Evolutionary conservation across 2,113 vertebrate genomes (phyloP).

Genomic region (Charina bottae): DNA sequence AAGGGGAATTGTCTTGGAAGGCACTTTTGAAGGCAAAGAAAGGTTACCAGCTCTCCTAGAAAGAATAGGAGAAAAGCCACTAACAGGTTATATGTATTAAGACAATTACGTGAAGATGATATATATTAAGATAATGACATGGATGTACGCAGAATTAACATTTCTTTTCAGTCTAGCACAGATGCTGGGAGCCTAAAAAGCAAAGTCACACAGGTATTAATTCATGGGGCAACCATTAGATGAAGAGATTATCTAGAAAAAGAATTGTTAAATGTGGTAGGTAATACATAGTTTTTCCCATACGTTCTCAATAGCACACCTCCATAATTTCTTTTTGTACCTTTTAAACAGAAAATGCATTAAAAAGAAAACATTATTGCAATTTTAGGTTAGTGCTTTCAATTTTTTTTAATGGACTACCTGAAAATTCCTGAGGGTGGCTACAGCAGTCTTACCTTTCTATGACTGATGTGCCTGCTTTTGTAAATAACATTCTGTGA

Average conservation of each 20-base stretch:
- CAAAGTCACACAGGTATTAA: neutral
- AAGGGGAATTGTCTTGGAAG: neutral
- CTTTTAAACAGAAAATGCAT: neutral
- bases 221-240: neutral
- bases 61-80: neutral
- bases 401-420: neutral
- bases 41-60: neutral
- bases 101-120: neutral
- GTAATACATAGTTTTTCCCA: neutral
- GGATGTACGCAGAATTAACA: neutral
- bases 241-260: neutral
- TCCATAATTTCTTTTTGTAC: neutral
- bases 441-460: neutral
- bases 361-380: neutral
- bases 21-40: neutral
- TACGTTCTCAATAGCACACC: neutral
- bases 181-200: neutral
- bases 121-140: slow-evolving; percentile 5
- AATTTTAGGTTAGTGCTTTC: neutral
- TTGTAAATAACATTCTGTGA: neutral
- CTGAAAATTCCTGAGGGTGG: neutral
- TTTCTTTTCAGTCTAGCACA: neutral
- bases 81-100: neutral
- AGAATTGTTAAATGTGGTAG: neutral
- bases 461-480: neutral